phyloP scores from a whole-genome alignment of 1,140 invertebrate genomes.

The Papilio glaucus region DNA sequence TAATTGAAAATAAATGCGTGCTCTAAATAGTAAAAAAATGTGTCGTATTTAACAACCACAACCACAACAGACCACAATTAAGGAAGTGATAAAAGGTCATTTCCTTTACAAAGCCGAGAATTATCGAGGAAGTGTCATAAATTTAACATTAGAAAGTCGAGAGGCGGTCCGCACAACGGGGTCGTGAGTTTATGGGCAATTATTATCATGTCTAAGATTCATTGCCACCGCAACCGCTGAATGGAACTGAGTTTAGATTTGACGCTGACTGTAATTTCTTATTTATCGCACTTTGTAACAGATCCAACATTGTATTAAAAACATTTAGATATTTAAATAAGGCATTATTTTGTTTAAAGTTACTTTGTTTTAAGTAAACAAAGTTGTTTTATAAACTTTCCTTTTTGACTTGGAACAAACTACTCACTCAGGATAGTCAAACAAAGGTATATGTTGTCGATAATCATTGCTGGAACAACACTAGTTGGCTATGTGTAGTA shows the following conservation, averaged over 20 bases:
- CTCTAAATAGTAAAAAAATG: too few species aligned
- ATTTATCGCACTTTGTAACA: not conserved
- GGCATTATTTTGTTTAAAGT: too few species aligned
- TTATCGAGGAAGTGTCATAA: conserved; percentile 16
- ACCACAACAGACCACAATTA: not conserved
- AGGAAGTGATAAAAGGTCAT: conserved; percentile 17
- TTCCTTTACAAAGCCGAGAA: not conserved
- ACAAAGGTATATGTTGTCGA: not conserved
- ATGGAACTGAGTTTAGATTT: not conserved
- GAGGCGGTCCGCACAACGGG: not conserved
- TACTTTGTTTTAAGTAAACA: too few species aligned
- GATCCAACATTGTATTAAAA: too few species aligned
- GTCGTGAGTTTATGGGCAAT: conserved; percentile 10
- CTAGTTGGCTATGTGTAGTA: conserved; percentile 19
- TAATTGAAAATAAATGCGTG: too few species aligned
- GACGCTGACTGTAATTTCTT: not conserved
- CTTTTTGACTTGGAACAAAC: too few species aligned
- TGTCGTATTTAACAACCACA: too few species aligned
- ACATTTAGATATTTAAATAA: too few species aligned
- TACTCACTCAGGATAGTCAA: too few species aligned
- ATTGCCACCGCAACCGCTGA: not conserved
- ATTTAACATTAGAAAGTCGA: conserved; percentile 28
- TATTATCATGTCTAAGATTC: conserved; percentile 19
- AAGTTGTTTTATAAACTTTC: too few species aligned
- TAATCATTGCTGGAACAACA: not conserved